Evolutionary conservation across 2,888 invertebrate species (phyloP), one percentile per base, ranked within the genome.

Genomic region (Nemurella pictetii): DNA sequence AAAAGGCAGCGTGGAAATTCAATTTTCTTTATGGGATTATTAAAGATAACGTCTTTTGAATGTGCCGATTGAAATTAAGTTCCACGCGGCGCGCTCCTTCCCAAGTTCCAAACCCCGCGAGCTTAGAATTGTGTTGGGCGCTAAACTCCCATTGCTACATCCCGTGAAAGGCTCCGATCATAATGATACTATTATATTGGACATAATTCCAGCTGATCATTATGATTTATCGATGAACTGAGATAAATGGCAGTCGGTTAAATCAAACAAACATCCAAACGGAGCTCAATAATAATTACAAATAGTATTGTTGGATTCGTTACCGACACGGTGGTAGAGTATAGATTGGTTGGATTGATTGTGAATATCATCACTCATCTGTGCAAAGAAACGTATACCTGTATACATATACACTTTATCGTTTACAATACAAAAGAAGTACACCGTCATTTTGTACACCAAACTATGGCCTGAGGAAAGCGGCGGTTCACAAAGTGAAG

Each of bases 1-100:
- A 81, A 75, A 81, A 81, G 80, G 80, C 80, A 81, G 15, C 80
- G 80, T 81, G 35, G 72, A 82, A 82, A 82, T 82, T 82, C 82
- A 82, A 82, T 82, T 82, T 82, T 82, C 82, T 82, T 82, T 55
- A 72, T 55, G 27, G 82, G 82, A 82, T 82, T 72, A 55, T 72
- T 82, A 55, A 29, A 82, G 36, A 82, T 82, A 81, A 81, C 55
- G 82, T 27, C 82, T 26, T 55, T 78, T 82, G 82, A 55, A 28
- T 82, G 55, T 82, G 55, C 55, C 27, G 55, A 55, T 81, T 81
- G 80, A 35, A 81, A 81, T 81, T 81, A 35, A 81, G 32, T 81
- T 36, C 35, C 35, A 4, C 32, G 20, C 32, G 25, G 3, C 80
- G 12, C 36, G 26, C 0, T 2, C 26, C 27, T 27, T 75, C n/a